phyloP scores from a whole-genome alignment of 1,140 invertebrate genomes.

The Trichonephila clavipes region DNA sequence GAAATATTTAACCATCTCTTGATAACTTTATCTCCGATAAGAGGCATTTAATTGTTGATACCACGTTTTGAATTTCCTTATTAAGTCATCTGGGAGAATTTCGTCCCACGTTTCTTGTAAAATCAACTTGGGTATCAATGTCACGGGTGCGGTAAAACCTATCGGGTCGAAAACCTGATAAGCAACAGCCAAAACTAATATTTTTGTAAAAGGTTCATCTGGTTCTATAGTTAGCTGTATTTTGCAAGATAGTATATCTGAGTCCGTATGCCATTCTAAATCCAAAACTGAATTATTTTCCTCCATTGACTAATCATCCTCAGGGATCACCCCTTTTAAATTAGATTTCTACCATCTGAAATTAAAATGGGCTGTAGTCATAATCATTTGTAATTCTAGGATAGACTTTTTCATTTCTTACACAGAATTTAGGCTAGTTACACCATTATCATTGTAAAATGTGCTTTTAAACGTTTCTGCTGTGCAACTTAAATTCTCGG shows the following conservation, averaged over 20 bases:
- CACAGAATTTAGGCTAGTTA: too few species aligned
- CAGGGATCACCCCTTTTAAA: neutral
- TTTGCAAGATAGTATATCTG: neutral
- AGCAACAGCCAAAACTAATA: neutral
- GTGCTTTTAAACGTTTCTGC: too few species aligned
- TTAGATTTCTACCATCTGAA: too few species aligned
- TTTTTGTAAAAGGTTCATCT: neutral
- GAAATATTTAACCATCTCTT: neutral
- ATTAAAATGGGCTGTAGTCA: too few species aligned
- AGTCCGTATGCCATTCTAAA: neutral
- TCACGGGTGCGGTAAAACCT: neutral
- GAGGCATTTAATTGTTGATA: neutral
- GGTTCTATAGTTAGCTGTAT: neutral
- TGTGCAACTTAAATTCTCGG: too few species aligned
- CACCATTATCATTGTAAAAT: too few species aligned
- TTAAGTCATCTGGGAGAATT: neutral
- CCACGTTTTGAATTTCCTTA: neutral
- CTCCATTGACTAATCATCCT: neutral
- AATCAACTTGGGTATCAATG: neutral
- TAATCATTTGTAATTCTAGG: too few species aligned
- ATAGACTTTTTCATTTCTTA: too few species aligned
- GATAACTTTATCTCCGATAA: neutral
- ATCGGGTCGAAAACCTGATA: neutral
- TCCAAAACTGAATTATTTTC: neutral
- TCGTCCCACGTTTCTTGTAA: neutral